Evolutionary conservation across 1,140 invertebrate genomes (phyloP).

Genomic region (Radopholus similis): DNA sequence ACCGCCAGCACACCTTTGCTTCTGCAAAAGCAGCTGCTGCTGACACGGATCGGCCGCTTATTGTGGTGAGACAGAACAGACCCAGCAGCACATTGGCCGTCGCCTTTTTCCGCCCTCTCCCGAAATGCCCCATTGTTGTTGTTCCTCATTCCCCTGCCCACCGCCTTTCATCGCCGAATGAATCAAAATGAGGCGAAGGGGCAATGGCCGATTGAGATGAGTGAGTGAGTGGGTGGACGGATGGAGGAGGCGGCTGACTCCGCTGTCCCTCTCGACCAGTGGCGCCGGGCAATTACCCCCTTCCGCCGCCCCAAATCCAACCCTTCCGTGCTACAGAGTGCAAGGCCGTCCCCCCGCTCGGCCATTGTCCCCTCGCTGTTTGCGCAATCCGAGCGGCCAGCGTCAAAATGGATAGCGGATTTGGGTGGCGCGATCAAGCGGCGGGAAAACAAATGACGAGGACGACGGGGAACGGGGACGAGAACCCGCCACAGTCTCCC

Average conservation of each 20-base stretch:
- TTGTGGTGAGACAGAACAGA: too few species aligned
- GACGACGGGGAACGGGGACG: not conserved
- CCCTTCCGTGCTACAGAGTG: constrained; percentile 2
- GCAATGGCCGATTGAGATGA: too few species aligned
- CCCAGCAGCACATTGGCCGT: too few species aligned
- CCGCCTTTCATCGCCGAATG: too few species aligned
- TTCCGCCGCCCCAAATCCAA: not conserved
- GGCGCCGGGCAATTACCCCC: not conserved
- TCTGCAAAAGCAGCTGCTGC: too few species aligned
- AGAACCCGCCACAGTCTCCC: not conserved
- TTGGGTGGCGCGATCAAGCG: too few species aligned
- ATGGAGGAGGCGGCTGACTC: not conserved
- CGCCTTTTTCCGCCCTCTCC: too few species aligned
- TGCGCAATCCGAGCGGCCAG: not conserved
- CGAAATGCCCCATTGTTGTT: too few species aligned
- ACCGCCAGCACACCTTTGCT: too few species aligned
- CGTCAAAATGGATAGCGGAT: constrained; percentile 1
- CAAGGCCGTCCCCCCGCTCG: not conserved
- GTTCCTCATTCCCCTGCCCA: too few species aligned
- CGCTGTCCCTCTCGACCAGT: not conserved
- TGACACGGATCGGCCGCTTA: too few species aligned
- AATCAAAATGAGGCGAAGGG: too few species aligned
- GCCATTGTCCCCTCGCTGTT: not conserved
- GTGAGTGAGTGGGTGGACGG: not conserved
- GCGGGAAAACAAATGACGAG: not conserved